Base-by-base conservation (phyloP, 2,888 invertebrate genomes). In the Laothoe populi region DNA sequence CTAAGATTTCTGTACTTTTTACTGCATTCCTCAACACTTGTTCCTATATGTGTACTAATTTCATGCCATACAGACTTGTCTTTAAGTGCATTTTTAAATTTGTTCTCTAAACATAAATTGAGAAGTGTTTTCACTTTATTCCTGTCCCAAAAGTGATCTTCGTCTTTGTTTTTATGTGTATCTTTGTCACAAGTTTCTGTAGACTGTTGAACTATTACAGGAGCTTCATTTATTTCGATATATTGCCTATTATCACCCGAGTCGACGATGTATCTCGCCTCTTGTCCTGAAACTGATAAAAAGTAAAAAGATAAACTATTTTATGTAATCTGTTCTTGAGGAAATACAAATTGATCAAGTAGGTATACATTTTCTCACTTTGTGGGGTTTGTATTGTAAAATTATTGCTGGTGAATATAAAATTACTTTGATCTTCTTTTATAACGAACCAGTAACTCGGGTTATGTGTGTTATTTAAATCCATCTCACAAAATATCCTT, bases 361-460 rank as follows among this genome's bases (percentile, higher is more conserved):
- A 26, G 26, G 26, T 26, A 8, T 2, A 46, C 44, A 2, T 44
- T 23, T 78, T n/a, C n/a, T n/a, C n/a, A 90, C 90, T 81, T 66
- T 82, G 86, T 21, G 87, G 79, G 67, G 86, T 88, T 62, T 88
- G 89, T 65, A 88, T 81, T 0, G 88, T 81, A 59, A 90, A 86
- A 67, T 89, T 90, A 68, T 89, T 90, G 67, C 84, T 88, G 71
- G 85, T 89, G 59, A 90, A 85, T 69, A 90, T 84, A 23, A 91
- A 89, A 78, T 90, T 92, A 66, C 84, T 88, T 70, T 90, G 91
- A 64, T 92, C 90, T 78, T 92, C 92, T 63, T 90, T 79, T 1
- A 92, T 76, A 4, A 92, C 89, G 70, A 91, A 92, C 90, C 91
- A 92, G 65, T 90, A 92, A 68, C 88, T 84, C 79, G 87, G 90